Conservation (phyloP, 2,113 vertebrate species). For the Macquaria australasica region DNA sequence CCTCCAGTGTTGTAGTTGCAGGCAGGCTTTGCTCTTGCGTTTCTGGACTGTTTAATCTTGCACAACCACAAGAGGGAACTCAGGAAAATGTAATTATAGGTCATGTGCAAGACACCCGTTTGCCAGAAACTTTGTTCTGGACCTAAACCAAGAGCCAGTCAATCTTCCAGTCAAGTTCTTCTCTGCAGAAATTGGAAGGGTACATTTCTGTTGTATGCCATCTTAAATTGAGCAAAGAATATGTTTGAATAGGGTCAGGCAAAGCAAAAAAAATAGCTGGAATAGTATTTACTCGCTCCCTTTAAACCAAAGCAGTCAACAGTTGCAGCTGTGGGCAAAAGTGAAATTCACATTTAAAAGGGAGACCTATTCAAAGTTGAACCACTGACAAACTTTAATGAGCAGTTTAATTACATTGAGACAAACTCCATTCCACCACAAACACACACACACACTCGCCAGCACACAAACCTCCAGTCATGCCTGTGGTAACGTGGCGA, state of each 20-base stretch:
- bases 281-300: neutral
- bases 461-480: constrained; percentile 9
- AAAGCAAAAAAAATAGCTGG: too few relatives aligned
- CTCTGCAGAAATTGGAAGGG: neutral
- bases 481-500: constrained; percentile 19
- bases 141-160: too few relatives aligned
- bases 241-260: neutral
- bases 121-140: too few relatives aligned
- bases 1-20: too few relatives aligned
- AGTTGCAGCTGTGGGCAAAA: neutral
- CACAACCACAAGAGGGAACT: too few relatives aligned
- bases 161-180: too few relatives aligned
- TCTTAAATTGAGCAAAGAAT: neutral
- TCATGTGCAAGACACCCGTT: too few relatives aligned
- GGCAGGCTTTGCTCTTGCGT: too few relatives aligned
- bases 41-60: too few relatives aligned
- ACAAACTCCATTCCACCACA: constrained; percentile 16
- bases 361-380: constrained; percentile 20
- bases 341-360: neutral
- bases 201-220: neutral
- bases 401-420: constrained; percentile 46
- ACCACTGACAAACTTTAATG: constrained; percentile 54
- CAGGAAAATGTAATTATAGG: too few relatives aligned
- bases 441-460: neutral
- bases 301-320: neutral